Evolutionary conservation across 1,140 invertebrate genomes (phyloP).

Genomic region (Lineus longissimus): DNA sequence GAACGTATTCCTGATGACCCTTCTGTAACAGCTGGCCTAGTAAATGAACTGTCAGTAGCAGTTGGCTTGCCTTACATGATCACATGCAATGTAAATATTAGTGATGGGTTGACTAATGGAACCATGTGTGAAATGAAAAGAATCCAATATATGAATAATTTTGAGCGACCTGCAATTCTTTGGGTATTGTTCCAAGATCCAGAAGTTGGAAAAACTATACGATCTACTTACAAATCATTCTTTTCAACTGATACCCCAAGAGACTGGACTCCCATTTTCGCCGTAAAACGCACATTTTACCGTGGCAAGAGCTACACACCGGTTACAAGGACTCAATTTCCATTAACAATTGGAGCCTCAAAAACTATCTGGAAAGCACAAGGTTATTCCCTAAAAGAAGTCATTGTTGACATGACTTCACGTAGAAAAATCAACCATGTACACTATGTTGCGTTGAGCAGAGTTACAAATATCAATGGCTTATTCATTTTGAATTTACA

Average conservation of each 20-base stretch:
- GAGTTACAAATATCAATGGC: conserved; percentile 1
- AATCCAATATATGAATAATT: neutral
- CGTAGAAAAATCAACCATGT: neutral
- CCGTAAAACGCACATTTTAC: neutral
- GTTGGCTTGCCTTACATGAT: neutral
- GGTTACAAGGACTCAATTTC: neutral
- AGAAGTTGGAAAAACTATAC: neutral
- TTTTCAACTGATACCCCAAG: neutral
- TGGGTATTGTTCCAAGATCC: neutral
- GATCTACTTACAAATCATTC: neutral
- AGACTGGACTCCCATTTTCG: neutral
- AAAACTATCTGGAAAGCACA: neutral
- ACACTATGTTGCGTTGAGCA: conserved; percentile 2
- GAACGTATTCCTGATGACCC: neutral
- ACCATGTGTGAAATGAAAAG: neutral
- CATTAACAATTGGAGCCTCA: neutral
- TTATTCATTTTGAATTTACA: neutral
- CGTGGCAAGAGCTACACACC: neutral
- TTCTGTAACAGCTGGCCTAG: neutral
- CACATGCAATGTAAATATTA: neutral
- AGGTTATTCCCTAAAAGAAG: neutral
- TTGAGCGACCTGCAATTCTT: neutral
- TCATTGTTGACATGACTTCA: neutral
- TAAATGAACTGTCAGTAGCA: neutral
- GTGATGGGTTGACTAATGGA: neutral